phyloP scores from a whole-genome alignment of 2,888 invertebrate species.

The Elegia similella region DNA sequence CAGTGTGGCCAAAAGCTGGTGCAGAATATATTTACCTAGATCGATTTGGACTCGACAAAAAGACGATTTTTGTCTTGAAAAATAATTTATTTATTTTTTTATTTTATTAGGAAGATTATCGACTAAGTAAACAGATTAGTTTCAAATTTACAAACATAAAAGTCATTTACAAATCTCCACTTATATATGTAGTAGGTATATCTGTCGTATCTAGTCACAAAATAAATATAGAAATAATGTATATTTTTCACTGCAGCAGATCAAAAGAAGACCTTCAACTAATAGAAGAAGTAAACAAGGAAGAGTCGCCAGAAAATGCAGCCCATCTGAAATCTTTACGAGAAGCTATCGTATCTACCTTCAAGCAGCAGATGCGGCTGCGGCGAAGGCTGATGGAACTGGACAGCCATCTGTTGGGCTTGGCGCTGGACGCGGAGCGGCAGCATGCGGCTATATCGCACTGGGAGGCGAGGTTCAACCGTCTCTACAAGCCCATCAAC shows the following conservation, averaged over 20 bases:
- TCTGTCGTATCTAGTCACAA: too few relatives aligned
- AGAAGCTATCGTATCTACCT: conserved; percentile 93
- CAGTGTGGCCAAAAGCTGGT: too few relatives aligned
- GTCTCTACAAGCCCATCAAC: conserved; percentile 84
- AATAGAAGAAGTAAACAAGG: conserved; percentile 47
- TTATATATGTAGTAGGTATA: too few relatives aligned
- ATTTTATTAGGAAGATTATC: too few relatives aligned
- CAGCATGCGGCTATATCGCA: conserved; percentile 94
- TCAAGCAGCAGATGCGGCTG: conserved; percentile 96
- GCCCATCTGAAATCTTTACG: conserved; percentile 85
- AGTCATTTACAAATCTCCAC: too few relatives aligned
- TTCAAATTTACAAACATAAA: too few relatives aligned
- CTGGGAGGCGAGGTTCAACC: conserved; percentile 92
- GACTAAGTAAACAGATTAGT: too few relatives aligned
- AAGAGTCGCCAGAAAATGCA: conserved; percentile 55
- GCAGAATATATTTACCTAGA: too few relatives aligned
- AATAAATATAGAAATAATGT: too few relatives aligned
- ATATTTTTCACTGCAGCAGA: conserved; percentile 31
- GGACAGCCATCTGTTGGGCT: conserved; percentile 92
- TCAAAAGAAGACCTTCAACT: conserved; percentile 59
- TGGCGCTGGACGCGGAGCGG: conserved; percentile 93
- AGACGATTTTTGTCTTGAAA: too few relatives aligned
- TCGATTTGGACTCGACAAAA: too few relatives aligned
- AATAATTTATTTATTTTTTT: too few relatives aligned
- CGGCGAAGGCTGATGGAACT: conserved; percentile 93